Percentiles rank a stretch among this genome's conserved stretches.
Evolutionary conservation across 2,888 invertebrate genomes (phyloP).

Genomic region (Chirona hameri): DNA sequence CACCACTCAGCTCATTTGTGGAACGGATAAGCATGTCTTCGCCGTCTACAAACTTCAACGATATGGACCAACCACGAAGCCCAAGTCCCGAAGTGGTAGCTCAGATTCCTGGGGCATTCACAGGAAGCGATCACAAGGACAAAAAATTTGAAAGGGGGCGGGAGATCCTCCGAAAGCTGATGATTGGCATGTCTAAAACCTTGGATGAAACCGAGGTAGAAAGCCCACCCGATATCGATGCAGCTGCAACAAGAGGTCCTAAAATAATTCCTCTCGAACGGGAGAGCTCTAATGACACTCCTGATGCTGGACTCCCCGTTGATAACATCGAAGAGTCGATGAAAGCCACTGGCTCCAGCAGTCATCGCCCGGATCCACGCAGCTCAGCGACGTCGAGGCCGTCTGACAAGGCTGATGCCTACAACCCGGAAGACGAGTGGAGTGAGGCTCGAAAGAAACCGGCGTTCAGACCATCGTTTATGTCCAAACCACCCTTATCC

Average conservation of each 20-base stretch:
- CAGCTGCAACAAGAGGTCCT: background rate
- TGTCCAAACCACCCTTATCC: background rate
- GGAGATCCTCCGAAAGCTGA: slow-evolving; percentile 36
- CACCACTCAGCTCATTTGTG: slow-evolving; percentile 22
- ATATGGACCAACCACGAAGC: slow-evolving; percentile 32
- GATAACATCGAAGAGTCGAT: background rate
- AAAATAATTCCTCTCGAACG: background rate
- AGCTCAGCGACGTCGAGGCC: background rate
- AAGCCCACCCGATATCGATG: slow-evolving; percentile 34
- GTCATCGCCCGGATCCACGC: background rate
- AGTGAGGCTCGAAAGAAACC: background rate
- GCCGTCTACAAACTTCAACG: background rate
- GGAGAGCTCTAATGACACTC: background rate
- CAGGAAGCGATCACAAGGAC: background rate
- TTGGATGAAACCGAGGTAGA: slow-evolving; percentile 36
- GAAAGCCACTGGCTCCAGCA: background rate
- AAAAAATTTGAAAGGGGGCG: slow-evolving; percentile 36
- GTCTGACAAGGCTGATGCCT: background rate
- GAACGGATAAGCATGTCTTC: slow-evolving; percentile 12
- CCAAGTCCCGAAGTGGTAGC: slow-evolving; percentile 34
- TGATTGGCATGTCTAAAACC: slow-evolving; percentile 34
- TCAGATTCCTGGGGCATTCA: background rate
- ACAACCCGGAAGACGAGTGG: slow-evolving; percentile 5
- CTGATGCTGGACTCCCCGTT: background rate
- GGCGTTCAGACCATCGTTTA: background rate